Evolutionary conservation across 2,113 vertebrate species (phyloP).

Genomic region (Falco punctatus): DNA sequence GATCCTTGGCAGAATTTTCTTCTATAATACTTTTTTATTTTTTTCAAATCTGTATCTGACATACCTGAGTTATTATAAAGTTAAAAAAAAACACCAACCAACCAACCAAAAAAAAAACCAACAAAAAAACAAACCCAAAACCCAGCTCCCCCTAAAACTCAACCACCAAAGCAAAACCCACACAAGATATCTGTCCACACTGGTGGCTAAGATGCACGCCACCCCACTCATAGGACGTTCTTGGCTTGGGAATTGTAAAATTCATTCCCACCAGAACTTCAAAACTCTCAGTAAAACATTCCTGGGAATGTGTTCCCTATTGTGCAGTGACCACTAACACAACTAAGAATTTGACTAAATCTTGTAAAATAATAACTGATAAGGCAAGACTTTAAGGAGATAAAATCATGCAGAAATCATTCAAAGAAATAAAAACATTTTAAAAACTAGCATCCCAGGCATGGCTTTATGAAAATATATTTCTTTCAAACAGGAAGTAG

Average conservation of each 20-base stretch:
- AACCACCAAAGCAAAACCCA: neutral
- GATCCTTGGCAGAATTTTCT: neutral
- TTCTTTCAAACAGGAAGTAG: neutral
- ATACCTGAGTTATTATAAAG: neutral
- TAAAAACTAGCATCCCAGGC: neutral
- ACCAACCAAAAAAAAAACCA: neutral
- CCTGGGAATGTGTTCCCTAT: neutral
- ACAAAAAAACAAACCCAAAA: neutral
- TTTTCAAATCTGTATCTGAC: neutral
- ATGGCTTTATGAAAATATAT: neutral
- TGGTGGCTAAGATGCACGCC: neutral
- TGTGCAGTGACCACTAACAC: neutral
- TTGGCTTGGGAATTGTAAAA: neutral
- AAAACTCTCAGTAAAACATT: neutral
- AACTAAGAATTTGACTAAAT: neutral
- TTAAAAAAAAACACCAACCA: neutral
- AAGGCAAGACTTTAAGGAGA: neutral
- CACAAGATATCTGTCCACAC: fast-evolving
- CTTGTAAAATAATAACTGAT: neutral
- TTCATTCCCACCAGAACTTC: neutral
- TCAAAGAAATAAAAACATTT: neutral
- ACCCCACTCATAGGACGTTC: neutral
- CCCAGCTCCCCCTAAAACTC: neutral
- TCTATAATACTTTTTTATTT: neutral
- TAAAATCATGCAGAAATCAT: neutral